These are phyloP conservation scores for Rhadina sibilatrix DNA, from an alignment of 2,113 vertebrate genomes.

Conservation along the genomic window DNA sequence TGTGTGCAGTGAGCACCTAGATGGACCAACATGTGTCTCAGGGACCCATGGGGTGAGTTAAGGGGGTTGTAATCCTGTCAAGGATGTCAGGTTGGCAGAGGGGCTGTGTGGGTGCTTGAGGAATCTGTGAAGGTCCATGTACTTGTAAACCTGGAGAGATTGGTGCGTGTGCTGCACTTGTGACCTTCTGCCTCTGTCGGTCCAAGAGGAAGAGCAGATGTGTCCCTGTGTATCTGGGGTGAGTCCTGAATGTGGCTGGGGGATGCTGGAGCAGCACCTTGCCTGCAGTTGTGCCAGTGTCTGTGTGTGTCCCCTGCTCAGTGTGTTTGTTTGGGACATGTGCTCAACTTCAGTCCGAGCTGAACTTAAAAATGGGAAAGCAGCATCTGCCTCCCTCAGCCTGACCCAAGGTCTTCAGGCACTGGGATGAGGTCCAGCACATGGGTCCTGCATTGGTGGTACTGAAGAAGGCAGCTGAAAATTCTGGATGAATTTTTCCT, in stretches of 20 bases:
- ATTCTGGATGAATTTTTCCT: not conserved
- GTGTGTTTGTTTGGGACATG: not conserved
- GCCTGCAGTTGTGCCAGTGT: accelerated
- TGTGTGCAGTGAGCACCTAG: not conserved
- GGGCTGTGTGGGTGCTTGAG: accelerated
- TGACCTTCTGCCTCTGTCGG: not conserved
- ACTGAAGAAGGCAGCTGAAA: not conserved
- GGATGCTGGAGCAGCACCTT: not conserved
- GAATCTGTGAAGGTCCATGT: not conserved
- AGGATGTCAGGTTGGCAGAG: not conserved
- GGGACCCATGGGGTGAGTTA: accelerated
- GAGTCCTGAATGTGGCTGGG: not conserved
- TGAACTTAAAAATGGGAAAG: not conserved
- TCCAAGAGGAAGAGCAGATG: accelerated
- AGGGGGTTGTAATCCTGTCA: accelerated
- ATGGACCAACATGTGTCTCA: accelerated
- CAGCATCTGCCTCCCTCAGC: not conserved
- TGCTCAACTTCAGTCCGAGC: not conserved
- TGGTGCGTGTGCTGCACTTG: not conserved
- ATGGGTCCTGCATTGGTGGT: not conserved
- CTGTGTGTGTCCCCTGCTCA: not conserved
- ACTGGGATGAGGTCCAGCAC: not conserved
- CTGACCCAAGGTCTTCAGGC: accelerated
- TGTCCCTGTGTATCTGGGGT: not conserved
- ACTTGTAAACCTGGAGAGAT: too few relatives aligned